A percentile compares a stretch with the other conserved stretches of the same genome.
phyloP scores from a whole-genome alignment of 2,113 vertebrate genomes.

The Australoheros scitulus region DNA sequence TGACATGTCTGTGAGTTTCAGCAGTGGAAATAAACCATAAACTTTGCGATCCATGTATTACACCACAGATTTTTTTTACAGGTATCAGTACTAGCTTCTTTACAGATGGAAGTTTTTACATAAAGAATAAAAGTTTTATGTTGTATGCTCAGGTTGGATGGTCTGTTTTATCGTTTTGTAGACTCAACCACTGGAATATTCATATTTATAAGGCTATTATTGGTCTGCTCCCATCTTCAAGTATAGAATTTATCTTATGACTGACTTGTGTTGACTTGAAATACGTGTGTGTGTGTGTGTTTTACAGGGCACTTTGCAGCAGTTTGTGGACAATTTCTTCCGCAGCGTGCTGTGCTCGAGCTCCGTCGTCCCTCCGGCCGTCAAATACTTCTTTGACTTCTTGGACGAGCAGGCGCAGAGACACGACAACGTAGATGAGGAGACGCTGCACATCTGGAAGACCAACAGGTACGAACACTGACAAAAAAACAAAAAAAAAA shows the following conservation, averaged over 20 bases:
- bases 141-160: no score
- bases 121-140: no score
- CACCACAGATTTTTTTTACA: no score
- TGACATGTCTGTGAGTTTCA: not conserved
- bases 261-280: not conserved
- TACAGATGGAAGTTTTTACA: no score
- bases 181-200: no score
- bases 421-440: constrained; percentile 94
- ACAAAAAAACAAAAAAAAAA: not conserved
- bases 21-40: no score
- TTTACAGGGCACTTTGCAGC: constrained; percentile 93
- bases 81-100: no score
- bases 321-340: constrained; percentile 98
- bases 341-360: constrained; percentile 89
- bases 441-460: constrained; percentile 99
- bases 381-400: constrained; percentile 99
- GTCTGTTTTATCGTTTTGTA: no score
- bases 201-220: no score
- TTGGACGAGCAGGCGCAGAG: constrained; percentile 94
- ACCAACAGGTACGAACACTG: constrained; percentile 89
- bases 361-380: constrained; percentile 88
- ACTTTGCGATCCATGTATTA: no score
- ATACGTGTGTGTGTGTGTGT: constrained; percentile 5
- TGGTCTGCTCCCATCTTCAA: no score
- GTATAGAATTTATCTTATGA: no score